phyloP scores from a whole-genome alignment of 2,113 vertebrate species.

The Daubentonia madagascariensis region DNA sequence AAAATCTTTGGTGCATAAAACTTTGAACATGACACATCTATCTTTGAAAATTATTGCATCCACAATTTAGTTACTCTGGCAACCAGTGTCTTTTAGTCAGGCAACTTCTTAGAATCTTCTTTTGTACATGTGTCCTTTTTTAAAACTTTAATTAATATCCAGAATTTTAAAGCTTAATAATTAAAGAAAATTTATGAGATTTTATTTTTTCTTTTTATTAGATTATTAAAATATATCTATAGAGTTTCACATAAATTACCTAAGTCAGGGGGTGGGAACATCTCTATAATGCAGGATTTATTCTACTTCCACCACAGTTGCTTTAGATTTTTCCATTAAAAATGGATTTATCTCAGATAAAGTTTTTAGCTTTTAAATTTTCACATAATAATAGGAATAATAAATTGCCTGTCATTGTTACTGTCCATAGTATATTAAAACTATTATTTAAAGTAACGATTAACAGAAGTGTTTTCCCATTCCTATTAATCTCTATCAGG shows the following conservation, averaged over 20 bases:
- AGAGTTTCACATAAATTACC: background rate
- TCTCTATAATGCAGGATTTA: background rate
- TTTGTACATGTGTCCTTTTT: background rate
- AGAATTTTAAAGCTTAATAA: background rate
- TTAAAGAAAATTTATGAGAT: background rate
- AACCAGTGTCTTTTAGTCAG: background rate
- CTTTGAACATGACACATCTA: constrained; percentile 15
- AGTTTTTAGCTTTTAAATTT: background rate
- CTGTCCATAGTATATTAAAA: background rate
- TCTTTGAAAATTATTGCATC: background rate
- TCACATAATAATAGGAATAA: background rate
- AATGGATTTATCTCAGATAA: background rate
- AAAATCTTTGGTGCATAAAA: constrained; percentile 39
- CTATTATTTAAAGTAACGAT: background rate
- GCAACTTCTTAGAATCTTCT: background rate
- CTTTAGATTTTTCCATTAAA: background rate
- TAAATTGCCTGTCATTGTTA: background rate
- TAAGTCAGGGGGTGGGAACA: background rate
- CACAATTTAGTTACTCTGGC: background rate
- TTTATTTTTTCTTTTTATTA: background rate
- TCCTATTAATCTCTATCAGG: background rate
- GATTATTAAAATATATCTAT: background rate
- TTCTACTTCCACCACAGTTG: background rate
- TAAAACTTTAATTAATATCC: background rate
- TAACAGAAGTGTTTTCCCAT: background rate